phyloP scores from a whole-genome alignment of 2,888 invertebrate genomes.

The Meiosimyza platycephala region DNA sequence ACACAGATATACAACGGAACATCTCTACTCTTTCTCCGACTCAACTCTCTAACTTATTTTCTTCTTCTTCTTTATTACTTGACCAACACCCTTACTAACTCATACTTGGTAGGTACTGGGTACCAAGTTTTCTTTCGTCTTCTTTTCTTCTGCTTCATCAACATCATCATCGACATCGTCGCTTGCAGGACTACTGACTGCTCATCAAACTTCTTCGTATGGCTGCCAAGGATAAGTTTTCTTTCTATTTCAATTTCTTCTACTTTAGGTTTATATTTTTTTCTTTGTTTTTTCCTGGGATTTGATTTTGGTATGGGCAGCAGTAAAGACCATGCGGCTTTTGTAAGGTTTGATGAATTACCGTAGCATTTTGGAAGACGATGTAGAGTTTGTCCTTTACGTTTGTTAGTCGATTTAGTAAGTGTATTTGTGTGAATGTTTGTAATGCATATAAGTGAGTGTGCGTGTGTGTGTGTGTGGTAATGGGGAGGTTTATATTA shows the following conservation, averaged over 20 bases:
- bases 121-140: background rate
- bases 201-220: constrained; percentile 17
- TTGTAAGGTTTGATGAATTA: constrained; percentile 61
- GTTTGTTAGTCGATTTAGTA: background rate
- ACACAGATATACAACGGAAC: too few species aligned
- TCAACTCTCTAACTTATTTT: background rate
- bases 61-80: constrained; percentile 2
- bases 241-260: constrained; percentile 42
- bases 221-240: constrained; percentile 42
- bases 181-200: background rate
- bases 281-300: constrained; percentile 29
- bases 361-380: constrained; percentile 47
- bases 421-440: background rate
- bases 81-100: constrained; percentile 21
- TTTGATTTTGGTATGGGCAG: constrained; percentile 16
- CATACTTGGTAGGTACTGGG: background rate
- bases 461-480: constrained; percentile 5
- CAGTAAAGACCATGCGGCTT: constrained; percentile 16
- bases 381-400: constrained; percentile 25
- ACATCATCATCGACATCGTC: constrained; percentile 35
- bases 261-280: constrained; percentile 47
- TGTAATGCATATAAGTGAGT: background rate
- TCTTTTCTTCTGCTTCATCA: constrained; percentile 55
- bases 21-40: background rate
- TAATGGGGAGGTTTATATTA: constrained; percentile 23